A percentile compares a stretch with the other conserved stretches of the same genome.
These are phyloP conservation scores for Drosophila insularis DNA, from an alignment of 1,140 invertebrate species.

Conservation along the genomic window DNA sequence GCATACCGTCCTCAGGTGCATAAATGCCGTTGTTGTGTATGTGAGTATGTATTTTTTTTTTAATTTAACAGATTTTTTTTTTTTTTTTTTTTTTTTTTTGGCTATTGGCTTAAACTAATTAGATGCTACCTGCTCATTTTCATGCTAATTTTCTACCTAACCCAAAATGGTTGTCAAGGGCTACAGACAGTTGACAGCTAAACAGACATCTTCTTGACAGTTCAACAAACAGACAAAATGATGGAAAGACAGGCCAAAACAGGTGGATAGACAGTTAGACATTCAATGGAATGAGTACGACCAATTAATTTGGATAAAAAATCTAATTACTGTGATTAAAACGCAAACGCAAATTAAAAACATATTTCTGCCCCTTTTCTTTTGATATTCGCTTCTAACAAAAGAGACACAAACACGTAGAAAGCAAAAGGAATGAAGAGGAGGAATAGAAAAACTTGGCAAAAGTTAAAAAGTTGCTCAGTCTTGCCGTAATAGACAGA, in stretches of 20 bases:
- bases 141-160: slow-evolving; percentile 12
- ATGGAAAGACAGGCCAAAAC: background rate
- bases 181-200: slow-evolving; percentile 3
- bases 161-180: slow-evolving; percentile 3
- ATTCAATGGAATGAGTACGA: background rate
- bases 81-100: background rate
- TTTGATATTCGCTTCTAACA: background rate
- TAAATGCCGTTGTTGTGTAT: background rate
- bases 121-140: slow-evolving; percentile 8
- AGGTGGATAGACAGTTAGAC: background rate
- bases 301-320: slow-evolving; percentile 47
- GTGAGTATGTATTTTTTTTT: background rate
- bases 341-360: slow-evolving; percentile 12
- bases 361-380: background rate
- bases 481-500: background rate
- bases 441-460: slow-evolving; percentile 35
- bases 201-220: slow-evolving; percentile 10
- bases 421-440: background rate
- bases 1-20: background rate
- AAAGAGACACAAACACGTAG: background rate
- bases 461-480: slow-evolving; percentile 24
- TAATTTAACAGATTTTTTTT: background rate
- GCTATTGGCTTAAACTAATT: slow-evolving; percentile 5
- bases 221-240: slow-evolving; percentile 8
- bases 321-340: slow-evolving; percentile 56